Evolutionary conservation across 2,888 invertebrate species (phyloP).

Genomic region (Troides helena): DNA sequence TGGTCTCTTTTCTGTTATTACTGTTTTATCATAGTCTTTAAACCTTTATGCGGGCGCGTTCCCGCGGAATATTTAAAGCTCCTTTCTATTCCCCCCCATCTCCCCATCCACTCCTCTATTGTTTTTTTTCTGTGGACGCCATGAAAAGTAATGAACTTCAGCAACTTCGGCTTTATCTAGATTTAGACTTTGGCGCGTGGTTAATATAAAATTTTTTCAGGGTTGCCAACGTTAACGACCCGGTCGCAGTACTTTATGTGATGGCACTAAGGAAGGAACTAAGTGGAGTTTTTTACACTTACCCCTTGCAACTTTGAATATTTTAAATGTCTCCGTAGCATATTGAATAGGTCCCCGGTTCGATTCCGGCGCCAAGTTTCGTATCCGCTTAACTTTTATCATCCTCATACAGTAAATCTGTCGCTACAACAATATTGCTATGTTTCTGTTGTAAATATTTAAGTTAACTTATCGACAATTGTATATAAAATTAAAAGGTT

Average conservation of each 20-base stretch:
- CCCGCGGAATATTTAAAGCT: constrained; percentile 29
- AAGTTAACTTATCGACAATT: too few species aligned
- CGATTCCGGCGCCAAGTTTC: too few species aligned
- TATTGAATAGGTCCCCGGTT: too few species aligned
- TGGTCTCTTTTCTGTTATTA: constrained; percentile 44
- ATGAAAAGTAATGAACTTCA: constrained; percentile 30
- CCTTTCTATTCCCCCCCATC: neutral
- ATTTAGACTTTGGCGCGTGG: constrained; percentile 4
- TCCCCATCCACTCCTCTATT: neutral
- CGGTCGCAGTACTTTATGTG: constrained; percentile 9
- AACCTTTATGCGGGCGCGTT: constrained; percentile 28
- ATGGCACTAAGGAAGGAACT: constrained; percentile 2
- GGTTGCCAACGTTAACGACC: constrained; percentile 16
- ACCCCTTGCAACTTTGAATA: too few species aligned
- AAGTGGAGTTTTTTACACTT: neutral
- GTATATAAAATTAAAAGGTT: too few species aligned
- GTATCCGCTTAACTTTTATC: too few species aligned
- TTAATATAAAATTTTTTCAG: constrained; percentile 20
- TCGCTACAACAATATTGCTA: too few species aligned
- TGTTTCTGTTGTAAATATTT: too few species aligned
- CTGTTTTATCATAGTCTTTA: constrained; percentile 39
- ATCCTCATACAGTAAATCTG: too few species aligned
- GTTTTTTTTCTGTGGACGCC: constrained; percentile 26
- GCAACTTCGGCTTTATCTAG: constrained; percentile 26
- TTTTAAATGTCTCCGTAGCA: too few species aligned